Base-by-base conservation (phyloP, 2,888 invertebrate genomes). In the Drepana falcataria region DNA sequence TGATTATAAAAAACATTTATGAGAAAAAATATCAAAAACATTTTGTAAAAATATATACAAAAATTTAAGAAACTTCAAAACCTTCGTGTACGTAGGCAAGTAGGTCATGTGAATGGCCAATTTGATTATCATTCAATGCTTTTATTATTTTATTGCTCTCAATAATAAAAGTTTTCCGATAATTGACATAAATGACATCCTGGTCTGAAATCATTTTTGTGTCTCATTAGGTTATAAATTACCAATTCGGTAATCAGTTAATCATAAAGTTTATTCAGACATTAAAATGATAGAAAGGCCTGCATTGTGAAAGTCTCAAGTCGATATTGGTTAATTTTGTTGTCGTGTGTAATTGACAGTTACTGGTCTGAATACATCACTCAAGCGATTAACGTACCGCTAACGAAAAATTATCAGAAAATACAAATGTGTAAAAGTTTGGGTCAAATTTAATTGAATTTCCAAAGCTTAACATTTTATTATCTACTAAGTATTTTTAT, bases 221-320 rank as follows among this genome's bases (percentile, higher is more conserved):
- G 71, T 75, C 59, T 71, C 74, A 78, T 78, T 73, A 78, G 66
- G 57, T 62, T 68, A 68, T 66, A 73, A 70, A 69, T 67, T 66
- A 66, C 64, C 64, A 59, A 59, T 60, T 63, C 63, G 56, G 66
- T 67, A 63, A 63, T 72, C 21, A 33, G 40, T 40, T 33, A 51
- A 80, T 79, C 69, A 76, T 75, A 73, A 75, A 75, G 70, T 75
- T 63, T 70, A 75, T 77, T 65, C 69, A 65, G 66, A 73, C 64
- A 72, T 79, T 73, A 77, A 80, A 70, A 68, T 44, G 69, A 73
- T 81, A 83, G 77, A 80, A 76, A 77, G 83, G 79, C 81, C 70
- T 72, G 62, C 59, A 69, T 76, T 76, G 82, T 79, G 79, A 82
- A 83, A 81, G 81, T 69, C 57, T 70, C 63, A 71, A 71, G 72